Base-by-base conservation (phyloP, 2,888 invertebrate species). In the Coelinius sp. region DNA sequence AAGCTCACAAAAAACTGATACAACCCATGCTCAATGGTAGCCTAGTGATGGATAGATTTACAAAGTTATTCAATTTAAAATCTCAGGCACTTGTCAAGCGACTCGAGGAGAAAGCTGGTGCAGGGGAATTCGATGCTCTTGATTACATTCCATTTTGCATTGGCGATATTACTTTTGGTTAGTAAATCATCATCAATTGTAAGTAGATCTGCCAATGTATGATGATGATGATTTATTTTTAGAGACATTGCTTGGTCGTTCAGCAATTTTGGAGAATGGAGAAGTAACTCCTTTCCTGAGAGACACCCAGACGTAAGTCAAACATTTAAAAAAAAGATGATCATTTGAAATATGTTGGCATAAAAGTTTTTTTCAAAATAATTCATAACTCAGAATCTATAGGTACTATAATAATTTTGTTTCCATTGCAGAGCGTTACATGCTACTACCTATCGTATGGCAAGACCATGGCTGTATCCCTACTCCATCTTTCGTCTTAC, bases 1-100 rank as follows among this genome's bases (percentile, higher is more conserved):
- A 35, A 35, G 35, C 35, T n/a, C 59, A 59, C 6, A 59, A 59
- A 35, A 59, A 35, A 59, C 2, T 59, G 8, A 59, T 59, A 17
- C 14, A 14, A 20, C 59, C 59, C 14, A 14, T 59, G 17, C 27
- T 59, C 31, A 59, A 59, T n/a, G 35, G 25, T 8, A 35, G 10
- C 6, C 17, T 17, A 31, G 35, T 59, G 14, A 31, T 59, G 14
- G 35, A 31, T 4, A 59, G 35, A 35, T 59, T 31, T 10, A 14
- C 17, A 8, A 35, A 59, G 20, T 35, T 31, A 31, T 59, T 59
- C 20, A 59, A 59, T 59, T 3, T 17, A 6, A 31, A 59, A 14
- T 59, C 59, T 17, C 59, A 35, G 17, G 12, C 25, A 31, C 35
- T 59, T 1, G 31, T 59, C 0, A 6, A 20, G 17, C 17, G 17